Evolutionary conservation across 1,140 invertebrate species (phyloP), one percentile per base, ranked within the genome.

Genomic region (Drosophila ercepeae): DNA sequence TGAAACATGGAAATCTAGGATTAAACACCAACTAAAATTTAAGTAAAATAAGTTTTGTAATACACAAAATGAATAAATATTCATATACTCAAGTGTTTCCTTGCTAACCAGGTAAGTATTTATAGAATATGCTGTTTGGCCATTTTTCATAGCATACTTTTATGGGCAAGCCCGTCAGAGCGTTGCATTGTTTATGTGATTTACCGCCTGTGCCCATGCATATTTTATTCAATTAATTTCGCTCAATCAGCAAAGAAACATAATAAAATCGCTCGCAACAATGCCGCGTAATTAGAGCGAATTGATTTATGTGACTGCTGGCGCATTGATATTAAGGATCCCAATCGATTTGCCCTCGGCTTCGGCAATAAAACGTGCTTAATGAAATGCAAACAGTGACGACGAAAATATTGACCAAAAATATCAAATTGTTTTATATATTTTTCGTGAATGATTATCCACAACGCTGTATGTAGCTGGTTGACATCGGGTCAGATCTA

Each of bases 401-500:
- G 9, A 73, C 57, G 23, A 54, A 86, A 86, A 79, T 58, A 68
- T 60, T 68, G 45, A 29, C 34, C 25, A 52, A 76, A 49, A 19
- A 25, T 25, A n/a, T 44, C 53, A 21, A 73, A 76, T 46, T 19
- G 61, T 71, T 58, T 57, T 27, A 67, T n/a, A n/a, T n/a, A 81
- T 75, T 79, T 29, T 34, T 58, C 39, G 16, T 44, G 49, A 74
- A 29, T 27, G 11, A 11, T 44, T 51, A 65, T 55, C 46, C 53
- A 41, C 89, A 90, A 89, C 89, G 75, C 89, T 91, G 89, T 89
- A 60, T 91, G 89, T 91, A 91, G 89, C 89, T 90, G 89, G 89
- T 90, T 91, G 89, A 88, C 82, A 89, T 89, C 86, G 89, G 89
- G 89, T 91, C 89, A 91, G 84, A 91, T 91, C 75, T 90, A 60